Base-by-base conservation (phyloP, 2,797 vertebrate species). In the Lepilemur septentrionalis region DNA sequence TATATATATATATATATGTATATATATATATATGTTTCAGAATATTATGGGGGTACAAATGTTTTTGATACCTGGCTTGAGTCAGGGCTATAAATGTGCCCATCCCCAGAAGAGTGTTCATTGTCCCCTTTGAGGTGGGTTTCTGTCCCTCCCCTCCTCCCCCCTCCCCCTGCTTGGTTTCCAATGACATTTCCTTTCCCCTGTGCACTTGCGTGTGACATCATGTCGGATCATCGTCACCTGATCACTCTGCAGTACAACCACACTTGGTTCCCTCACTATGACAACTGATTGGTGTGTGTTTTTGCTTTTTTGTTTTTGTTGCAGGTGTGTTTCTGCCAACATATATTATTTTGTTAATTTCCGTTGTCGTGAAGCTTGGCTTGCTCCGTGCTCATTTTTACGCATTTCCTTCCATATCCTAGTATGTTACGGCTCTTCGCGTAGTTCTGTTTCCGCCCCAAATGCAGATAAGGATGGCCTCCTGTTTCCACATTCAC, bases 191-290 rank as follows among this genome's bases (percentile, higher is more conserved):
- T n/a, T n/a, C 5, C 7, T 65, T 65, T 32, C 15, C 7, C n/a
- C 32, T 65, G 63, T 18, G 32, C 7, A 65, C 32, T n/a, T 1
- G 1, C n/a, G 63, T n/a, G 63, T 25, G 13, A 32, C 18, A 15
- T 25, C 48, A 38, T 48, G 25, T 48, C 22, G 0, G 12, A 8
- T 30, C 18, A 18, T 18, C 17, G 32, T 13, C 69, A 30, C 30
- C 7, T 10, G 23, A 57, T 15, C 1, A 0, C 13, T 7, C 23
- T 10, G 2, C 1, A 41, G 1, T 83, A 14, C 7, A 57, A 10
- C 38, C 30, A 9, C 23, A 69, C 32, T 4, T 13, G 23, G 1
- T 22, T 72, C 15, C 1, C 4, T 35, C 2, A 22, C 46, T 57
- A 7, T 18, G 2, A 35, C 22, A 35, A 80, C 25, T 32, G 3